Base-by-base conservation (phyloP, 2,113 vertebrate genomes). In the Sisor rabdophorus region DNA sequence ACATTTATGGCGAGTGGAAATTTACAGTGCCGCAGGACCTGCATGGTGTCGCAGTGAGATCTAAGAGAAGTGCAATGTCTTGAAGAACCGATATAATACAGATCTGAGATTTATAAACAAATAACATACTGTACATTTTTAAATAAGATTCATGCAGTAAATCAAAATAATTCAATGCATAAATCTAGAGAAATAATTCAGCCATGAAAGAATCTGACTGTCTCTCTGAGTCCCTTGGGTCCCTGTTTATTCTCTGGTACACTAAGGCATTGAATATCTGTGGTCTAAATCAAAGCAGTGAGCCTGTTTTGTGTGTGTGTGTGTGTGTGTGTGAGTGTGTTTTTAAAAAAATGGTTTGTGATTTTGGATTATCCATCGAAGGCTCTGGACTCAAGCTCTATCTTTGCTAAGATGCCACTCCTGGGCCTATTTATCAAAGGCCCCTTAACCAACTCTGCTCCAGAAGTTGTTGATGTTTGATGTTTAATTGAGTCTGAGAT, bases 171-270 rank as follows among this genome's bases (percentile, higher is more conserved):
- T 79, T 48, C 58, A 56, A 32, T 59, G 44, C 74, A 79, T 81
- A 85, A 84, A 26, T 54, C 59, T 77, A 69, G 76, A 74, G 78
- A 70, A 84, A 69, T 78, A 58, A 77, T 60, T 68, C 68, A 65
- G 75, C 65, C 64, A 59, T 85, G 79, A 82, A 82, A 81, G 50
- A 75, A 59, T 47, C 16, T 36, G 32, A 3, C 32, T 36, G 32
- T 36, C 32, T 36, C 32, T 36, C 6, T 36, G 32, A 65, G 61
- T 73, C 84, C 52, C 71, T 56, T 24, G 53, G 75, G 75, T 75
- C 72, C 6, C 61, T 60, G 30, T 73, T 79, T 22, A 48, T 76
- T 52, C 22, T 58, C 24, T 24, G 47, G 47, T 64, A 22, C 26
- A 36, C 44, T 36, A 63, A 44, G 4, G 20, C 6, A 9, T 30